phyloP scores from a whole-genome alignment of 2,113 vertebrate genomes.

The Pelobates fuscus region DNA sequence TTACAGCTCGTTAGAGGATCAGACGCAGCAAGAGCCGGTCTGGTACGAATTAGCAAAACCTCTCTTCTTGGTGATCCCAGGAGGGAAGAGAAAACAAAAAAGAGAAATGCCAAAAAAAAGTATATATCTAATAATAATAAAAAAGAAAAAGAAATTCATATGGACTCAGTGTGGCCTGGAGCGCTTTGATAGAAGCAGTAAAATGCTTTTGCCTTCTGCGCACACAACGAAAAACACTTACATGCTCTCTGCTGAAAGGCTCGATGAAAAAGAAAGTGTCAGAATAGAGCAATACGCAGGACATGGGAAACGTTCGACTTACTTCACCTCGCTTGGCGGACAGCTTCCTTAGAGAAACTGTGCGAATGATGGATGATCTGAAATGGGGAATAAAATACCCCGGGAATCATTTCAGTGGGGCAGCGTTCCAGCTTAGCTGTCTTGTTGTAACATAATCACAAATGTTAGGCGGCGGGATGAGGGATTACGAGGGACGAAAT shows the following conservation, averaged over 20 bases:
- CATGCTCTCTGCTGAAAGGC: slow-evolving; percentile 21
- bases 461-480: not conserved
- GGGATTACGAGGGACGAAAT: slow-evolving; percentile 12
- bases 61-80: slow-evolving; percentile 46
- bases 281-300: no score
- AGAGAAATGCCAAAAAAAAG: not conserved
- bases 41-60: slow-evolving; percentile 55
- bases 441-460: slow-evolving; percentile 37
- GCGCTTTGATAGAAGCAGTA: slow-evolving; percentile 1
- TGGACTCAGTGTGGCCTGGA: slow-evolving; percentile 48
- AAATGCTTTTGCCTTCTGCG: not conserved
- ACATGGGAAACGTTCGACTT: not conserved
- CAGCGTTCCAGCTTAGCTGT: not conserved
- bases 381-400: not conserved
- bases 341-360: not conserved
- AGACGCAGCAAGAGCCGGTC: slow-evolving; percentile 42
- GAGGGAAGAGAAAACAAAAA: slow-evolving; percentile 44
- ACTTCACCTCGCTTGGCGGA: not conserved
- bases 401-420: not conserved
- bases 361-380: slow-evolving; percentile 33
- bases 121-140: not conserved
- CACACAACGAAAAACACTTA: not conserved
- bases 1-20: slow-evolving; percentile 36
- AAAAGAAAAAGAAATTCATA: slow-evolving; percentile 34
- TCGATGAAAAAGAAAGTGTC: slow-evolving; percentile 24